A percentile compares a stretch with the other conserved stretches of the same genome.
Evolutionary conservation across 2,797 vertebrate genomes (phyloP).

Genomic region (Allobates femoralis): DNA sequence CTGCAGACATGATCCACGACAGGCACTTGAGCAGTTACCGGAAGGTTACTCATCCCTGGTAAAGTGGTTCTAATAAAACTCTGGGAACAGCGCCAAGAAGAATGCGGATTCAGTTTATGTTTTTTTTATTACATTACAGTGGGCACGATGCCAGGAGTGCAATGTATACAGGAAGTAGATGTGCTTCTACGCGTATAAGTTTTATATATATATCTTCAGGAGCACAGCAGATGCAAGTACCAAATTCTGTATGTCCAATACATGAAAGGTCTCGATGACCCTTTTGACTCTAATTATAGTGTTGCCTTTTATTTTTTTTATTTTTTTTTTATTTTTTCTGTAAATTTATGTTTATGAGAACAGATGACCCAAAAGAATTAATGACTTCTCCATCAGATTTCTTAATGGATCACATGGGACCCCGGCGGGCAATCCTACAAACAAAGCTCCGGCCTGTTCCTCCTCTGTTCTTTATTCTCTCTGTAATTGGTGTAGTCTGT

Average conservation of each 20-base stretch:
- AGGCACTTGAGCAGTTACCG: background rate
- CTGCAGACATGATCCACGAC: background rate
- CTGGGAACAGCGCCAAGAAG: background rate
- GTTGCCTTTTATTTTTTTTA: background rate
- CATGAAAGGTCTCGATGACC: background rate
- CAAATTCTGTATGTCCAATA: background rate
- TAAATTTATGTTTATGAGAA: constrained; percentile 6
- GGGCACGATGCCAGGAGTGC: constrained; percentile 4
- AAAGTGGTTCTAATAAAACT: constrained; percentile 32
- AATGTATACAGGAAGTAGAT: background rate
- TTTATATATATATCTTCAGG: background rate
- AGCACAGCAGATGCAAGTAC: background rate
- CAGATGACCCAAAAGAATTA: background rate
- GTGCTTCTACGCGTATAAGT: background rate
- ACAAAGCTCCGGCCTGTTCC: background rate
- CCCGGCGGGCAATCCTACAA: background rate
- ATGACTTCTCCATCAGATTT: background rate
- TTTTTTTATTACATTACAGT: constrained; percentile 15
- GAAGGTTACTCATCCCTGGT: background rate
- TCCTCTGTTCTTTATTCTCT: background rate
- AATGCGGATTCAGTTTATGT: constrained; percentile 22
- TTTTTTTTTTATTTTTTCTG: background rate
- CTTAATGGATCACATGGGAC: constrained; percentile 3
- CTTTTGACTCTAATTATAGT: background rate
- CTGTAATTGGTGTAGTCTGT: background rate